Base-by-base conservation (phyloP, 2,113 vertebrate genomes). In the Eulemur macaco region DNA sequence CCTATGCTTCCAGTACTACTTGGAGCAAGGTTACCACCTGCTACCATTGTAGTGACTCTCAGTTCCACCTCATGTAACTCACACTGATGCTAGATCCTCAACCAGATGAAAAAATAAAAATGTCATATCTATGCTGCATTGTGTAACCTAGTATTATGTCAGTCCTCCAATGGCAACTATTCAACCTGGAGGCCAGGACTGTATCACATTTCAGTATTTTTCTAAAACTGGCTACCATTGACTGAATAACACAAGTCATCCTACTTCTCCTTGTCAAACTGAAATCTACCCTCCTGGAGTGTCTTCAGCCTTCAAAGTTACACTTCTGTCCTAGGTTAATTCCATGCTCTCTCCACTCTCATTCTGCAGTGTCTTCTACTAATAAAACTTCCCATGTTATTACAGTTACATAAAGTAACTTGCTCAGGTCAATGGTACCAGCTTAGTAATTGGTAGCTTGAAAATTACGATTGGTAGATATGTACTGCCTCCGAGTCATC, bases 111-210 rank as follows among this genome's bases (percentile, higher is more conserved):
- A 68, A 54, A 25, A 2, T 64, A 1, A 71, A 89, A 23, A 4
- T 60, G 29, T 76, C 5, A 4, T 45, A n/a, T 9, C 0, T 23
- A 1, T 42, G 1, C 23, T 47, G 10, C 31, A n/a, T 60, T 37
- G 7, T 60, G 12, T 37, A 12, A 15, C 15, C 37, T 42, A 14
- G 2, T 76, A 52, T 18, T 56, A 63, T 13, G 13, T 54, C 4
- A 88, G 37, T 29, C 14, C 50, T 58, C 11, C 11, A 68, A 29
- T 50, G 13, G 34, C 27, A 88, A 27, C 37, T 86, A 52, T 93
- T 8, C 31, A 73, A 11, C 27, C n/a, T 58, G 18, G 31, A 5
- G 39, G 54, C n/a, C n/a, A 78, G 31, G 11, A 86, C 69, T 42
- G 1, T 29, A 85, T 69, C 29, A 42, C 29, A 77, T 11, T 39